phyloP scores from a whole-genome alignment of 1,140 invertebrate genomes.

The Brachionus paranguensis region DNA sequence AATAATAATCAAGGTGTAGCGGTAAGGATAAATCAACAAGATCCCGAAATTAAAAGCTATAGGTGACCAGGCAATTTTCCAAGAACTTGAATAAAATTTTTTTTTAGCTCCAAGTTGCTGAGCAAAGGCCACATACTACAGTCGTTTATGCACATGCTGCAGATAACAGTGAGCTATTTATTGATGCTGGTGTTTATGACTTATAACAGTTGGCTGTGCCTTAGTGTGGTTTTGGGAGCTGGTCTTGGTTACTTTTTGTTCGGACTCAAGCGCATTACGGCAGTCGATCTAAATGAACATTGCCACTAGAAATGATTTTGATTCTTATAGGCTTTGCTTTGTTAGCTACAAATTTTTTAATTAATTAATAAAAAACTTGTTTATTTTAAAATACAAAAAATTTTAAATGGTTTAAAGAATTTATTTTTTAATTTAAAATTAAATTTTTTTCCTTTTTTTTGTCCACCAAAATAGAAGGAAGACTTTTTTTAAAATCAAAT shows the following conservation, averaged over 20 bases:
- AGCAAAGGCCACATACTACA: slow-evolving; percentile 67
- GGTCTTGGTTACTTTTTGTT: slow-evolving; percentile 85
- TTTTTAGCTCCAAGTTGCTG: slow-evolving; percentile 45
- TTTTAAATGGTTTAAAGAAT: too few relatives aligned
- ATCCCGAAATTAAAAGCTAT: background rate
- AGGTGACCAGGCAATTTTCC: background rate
- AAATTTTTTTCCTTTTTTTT: too few relatives aligned
- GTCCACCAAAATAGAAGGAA: too few relatives aligned
- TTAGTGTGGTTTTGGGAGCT: slow-evolving; percentile 80
- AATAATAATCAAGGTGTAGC: background rate
- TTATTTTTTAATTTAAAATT: too few relatives aligned
- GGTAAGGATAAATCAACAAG: background rate
- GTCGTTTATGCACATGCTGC: slow-evolving; percentile 78
- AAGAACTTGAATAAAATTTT: background rate
- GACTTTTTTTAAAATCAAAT: too few relatives aligned
- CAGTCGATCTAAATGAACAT: slow-evolving; percentile 87
- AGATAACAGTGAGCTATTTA: slow-evolving; percentile 81
- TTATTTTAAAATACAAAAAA: too few relatives aligned
- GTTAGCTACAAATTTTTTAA: background rate
- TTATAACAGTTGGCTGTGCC: slow-evolving; percentile 87
- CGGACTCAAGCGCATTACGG: slow-evolving; percentile 76
- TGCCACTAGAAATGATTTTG: slow-evolving; percentile 66
- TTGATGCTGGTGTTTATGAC: slow-evolving; percentile 98
- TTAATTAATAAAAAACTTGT: background rate
- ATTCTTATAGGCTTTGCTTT: background rate